phyloP scores from a whole-genome alignment of 2,113 vertebrate species.

The Monopterus albus region DNA sequence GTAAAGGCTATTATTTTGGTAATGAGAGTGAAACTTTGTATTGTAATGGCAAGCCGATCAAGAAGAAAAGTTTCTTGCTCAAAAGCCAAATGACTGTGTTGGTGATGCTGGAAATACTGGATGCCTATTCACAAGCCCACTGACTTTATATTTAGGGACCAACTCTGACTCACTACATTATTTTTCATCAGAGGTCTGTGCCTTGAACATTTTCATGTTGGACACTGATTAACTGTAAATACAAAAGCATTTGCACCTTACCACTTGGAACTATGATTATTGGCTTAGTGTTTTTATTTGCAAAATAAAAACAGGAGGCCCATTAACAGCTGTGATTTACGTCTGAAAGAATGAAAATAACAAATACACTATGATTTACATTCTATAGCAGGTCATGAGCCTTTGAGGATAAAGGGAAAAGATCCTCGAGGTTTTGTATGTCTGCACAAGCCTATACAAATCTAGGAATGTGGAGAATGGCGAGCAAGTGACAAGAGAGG shows the following conservation, averaged over 20 bases:
- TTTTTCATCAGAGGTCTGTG: too few species aligned
- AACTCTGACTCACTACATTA: too few species aligned
- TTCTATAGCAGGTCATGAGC: constrained; percentile 26
- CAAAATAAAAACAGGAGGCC: neutral
- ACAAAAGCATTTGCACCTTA: neutral
- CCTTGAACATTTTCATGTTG: neutral
- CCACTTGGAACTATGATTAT: neutral
- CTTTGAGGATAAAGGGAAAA: constrained; percentile 37
- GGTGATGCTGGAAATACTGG: too few species aligned
- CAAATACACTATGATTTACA: constrained; percentile 49
- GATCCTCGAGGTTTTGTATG: constrained; percentile 65
- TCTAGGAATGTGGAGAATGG: constrained; percentile 75
- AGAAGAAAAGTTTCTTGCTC: neutral
- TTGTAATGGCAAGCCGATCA: neutral
- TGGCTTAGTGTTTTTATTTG: too few species aligned
- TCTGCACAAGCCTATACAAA: constrained; percentile 72
- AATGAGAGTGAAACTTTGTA: neutral
- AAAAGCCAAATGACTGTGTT: neutral
- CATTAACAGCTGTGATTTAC: constrained; percentile 5
- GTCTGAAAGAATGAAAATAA: constrained; percentile 29
- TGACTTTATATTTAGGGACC: too few species aligned
- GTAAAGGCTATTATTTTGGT: neutral
- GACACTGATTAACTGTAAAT: constrained; percentile 1
- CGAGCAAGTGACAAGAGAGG: constrained; percentile 68
- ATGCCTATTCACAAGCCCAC: too few species aligned